These are phyloP conservation scores for Gadopsis marmoratus DNA, from an alignment of 2,797 vertebrate species.

Conservation along the genomic window DNA sequence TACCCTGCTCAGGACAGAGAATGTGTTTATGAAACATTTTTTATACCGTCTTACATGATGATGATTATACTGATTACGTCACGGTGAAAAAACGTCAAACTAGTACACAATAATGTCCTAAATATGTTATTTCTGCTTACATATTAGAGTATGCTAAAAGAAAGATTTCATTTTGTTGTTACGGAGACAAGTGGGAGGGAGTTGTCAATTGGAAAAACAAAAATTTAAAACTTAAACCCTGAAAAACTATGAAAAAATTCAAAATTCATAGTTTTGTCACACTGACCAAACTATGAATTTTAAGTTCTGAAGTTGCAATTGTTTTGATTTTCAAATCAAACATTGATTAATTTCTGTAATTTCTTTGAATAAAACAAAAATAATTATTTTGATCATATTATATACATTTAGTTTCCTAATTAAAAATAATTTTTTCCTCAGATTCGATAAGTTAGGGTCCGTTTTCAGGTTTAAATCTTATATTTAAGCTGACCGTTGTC, in stretches of 20 bases:
- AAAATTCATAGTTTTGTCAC: too few species aligned
- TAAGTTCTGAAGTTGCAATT: too few species aligned
- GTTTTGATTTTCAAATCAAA: too few species aligned
- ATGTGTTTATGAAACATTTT: background rate
- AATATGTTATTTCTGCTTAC: background rate
- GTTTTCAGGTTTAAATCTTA: background rate
- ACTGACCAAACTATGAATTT: too few species aligned
- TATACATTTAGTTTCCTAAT: background rate
- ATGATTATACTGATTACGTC: constrained; percentile 1
- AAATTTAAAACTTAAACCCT: too few species aligned
- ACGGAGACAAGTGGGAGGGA: background rate
- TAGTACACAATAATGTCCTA: background rate
- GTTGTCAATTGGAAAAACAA: too few species aligned
- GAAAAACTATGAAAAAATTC: too few species aligned
- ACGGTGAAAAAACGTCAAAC: background rate
- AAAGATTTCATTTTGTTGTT: background rate
- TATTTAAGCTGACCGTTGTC: background rate
- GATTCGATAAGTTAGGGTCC: background rate
- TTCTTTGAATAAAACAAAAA: background rate
- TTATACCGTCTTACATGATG: background rate
- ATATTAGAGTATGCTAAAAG: background rate
- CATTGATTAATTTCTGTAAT: background rate
- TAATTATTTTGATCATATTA: background rate
- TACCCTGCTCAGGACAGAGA: background rate
- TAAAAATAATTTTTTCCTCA: background rate